Evolutionary conservation across 2,797 vertebrate genomes (phyloP), one percentile per base, ranked within the genome.

Genomic region (Pogoniulus pusillus): DNA sequence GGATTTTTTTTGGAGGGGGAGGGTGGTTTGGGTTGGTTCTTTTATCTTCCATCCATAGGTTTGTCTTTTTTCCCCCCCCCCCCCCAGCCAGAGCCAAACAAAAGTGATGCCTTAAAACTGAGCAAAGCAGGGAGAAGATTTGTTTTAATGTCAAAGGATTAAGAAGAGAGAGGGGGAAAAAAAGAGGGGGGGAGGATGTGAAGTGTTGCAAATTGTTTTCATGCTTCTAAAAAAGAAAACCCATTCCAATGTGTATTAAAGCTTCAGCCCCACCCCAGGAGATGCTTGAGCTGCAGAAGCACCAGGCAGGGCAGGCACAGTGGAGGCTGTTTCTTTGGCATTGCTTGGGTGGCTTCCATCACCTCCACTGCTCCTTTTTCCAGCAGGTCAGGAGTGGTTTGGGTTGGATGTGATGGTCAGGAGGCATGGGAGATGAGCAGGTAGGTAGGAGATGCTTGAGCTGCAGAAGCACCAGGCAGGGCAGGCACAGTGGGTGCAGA

Each of bases 81-180:
- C n/a, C n/a, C 89, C 80, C 57, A 78, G 51, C 6, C 2, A 70
- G 73, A 91, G 43, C 41, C 0, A 10, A 91, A 91, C 55, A 91
- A 89, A 87, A 93, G 59, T n/a, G 8, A 32, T 10, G 57, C 65
- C 77, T 79, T 35, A 74, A 88, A 92, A 91, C 65, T 24, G 3
- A 53, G 71, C 10, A 8, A 89, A 90, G 80, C 18, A 0, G 9
- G 60, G 32, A n/a, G 70, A 90, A 86, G 47, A 70, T 78, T 76
- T 88, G 80, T 87, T 94, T 93, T 73, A 17, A 89, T 95, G 95
- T 70, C 34, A 41, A 64, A 88, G 65, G 89, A 93, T 92, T 85
- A 63, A 63, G 85, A 85, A 85, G 82, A 15, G 13, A 37, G 37
- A 9, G 41, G 41, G 17, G 43, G 43, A 19, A 43, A 16, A 41